Conservation (phyloP, 2,113 vertebrate genomes). For the Semicossyphus pulcher region DNA sequence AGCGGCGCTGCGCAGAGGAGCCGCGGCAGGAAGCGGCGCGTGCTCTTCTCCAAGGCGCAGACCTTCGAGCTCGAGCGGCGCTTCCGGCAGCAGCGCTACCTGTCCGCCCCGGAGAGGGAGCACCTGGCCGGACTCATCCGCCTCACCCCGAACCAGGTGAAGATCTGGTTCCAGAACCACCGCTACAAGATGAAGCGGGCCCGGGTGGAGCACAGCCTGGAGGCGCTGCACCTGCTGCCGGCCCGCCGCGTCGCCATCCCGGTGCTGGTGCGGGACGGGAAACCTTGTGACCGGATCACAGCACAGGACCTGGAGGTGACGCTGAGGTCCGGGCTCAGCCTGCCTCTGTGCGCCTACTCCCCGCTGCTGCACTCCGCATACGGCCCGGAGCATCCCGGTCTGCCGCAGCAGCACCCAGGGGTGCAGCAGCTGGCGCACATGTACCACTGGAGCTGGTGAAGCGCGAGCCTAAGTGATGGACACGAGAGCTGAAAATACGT, state of each 20-base stretch:
- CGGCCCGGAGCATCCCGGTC: conserved; percentile 85
- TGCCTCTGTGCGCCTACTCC: conserved; percentile 59
- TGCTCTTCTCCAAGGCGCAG: conserved; percentile 95
- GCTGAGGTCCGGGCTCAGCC: conserved; percentile 85
- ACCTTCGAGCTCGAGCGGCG: conserved; percentile 92
- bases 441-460: conserved; percentile 93
- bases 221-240: conserved; percentile 88
- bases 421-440: conserved; percentile 89
- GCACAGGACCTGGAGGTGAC: conserved; percentile 89
- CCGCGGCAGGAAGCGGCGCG: conserved; percentile 88
- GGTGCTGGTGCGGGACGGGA: conserved; percentile 90
- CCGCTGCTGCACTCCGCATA: conserved; percentile 89
- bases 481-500: too few relatives aligned
- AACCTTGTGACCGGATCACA: conserved; percentile 87
- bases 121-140: conserved; percentile 92
- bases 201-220: conserved; percentile 88
- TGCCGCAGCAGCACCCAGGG: conserved; percentile 80
- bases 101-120: conserved; percentile 93
- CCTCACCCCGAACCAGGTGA: conserved; percentile 94
- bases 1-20: conserved; percentile 76
- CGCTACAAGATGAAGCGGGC: conserved; percentile 95
- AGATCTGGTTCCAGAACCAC: conserved; percentile 98
- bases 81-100: conserved; percentile 93
- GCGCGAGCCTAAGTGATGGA: not conserved
- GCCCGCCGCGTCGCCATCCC: conserved; percentile 89